Conservation (phyloP, 2,113 vertebrate genomes). For the Sus scrofa region DNA sequence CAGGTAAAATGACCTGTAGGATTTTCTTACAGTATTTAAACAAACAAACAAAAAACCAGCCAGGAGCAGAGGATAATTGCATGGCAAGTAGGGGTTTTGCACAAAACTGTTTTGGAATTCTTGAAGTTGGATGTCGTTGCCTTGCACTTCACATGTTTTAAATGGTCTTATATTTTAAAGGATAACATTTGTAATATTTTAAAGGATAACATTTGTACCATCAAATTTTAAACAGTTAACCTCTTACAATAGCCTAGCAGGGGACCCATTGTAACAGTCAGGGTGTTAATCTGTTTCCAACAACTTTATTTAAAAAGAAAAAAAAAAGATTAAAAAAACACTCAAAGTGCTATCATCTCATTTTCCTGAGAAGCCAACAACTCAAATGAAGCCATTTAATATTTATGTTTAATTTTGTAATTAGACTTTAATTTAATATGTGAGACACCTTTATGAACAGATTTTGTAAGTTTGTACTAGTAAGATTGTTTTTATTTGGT, state of each 20-base stretch:
- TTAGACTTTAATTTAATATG: neutral
- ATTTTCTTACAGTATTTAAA: neutral
- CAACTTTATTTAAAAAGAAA: neutral
- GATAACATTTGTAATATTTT: neutral
- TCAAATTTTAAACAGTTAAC: neutral
- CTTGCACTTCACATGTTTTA: neutral
- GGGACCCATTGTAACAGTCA: too few relatives aligned
- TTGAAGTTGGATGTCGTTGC: neutral
- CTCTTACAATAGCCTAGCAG: neutral
- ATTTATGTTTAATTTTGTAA: neutral
- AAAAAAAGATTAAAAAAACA: neutral
- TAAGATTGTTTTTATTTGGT: neutral
- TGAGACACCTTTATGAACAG: neutral
- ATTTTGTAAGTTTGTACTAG: neutral
- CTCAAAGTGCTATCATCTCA: neutral
- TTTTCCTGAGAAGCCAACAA: neutral
- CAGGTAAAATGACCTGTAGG: neutral
- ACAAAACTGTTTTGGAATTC: neutral
- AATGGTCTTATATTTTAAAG: neutral
- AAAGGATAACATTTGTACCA: neutral
- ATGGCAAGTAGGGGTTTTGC: neutral
- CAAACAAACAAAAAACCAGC: fast-evolving
- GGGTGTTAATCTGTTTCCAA: neutral
- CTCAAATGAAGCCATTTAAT: neutral
- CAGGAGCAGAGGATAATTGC: neutral